Evolutionary conservation across 2,113 vertebrate species (phyloP).

Genomic region (Octodon degus): DNA sequence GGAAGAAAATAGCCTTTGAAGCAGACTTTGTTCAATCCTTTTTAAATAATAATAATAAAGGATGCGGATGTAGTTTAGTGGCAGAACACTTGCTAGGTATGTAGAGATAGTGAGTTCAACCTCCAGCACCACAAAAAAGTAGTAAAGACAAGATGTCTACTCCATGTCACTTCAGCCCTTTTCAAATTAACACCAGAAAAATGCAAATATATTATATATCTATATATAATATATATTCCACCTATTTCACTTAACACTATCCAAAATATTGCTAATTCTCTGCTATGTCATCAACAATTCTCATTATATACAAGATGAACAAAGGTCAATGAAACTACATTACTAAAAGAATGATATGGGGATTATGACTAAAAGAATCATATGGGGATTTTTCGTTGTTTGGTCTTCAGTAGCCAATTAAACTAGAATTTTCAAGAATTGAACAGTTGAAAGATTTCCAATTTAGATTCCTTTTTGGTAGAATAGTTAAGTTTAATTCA

Average conservation of each 20-base stretch:
- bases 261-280: constrained; percentile 36
- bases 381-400: neutral
- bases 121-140: neutral
- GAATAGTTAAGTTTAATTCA: constrained; percentile 54
- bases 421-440: constrained; percentile 63
- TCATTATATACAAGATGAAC: constrained; percentile 40
- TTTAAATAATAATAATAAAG: neutral
- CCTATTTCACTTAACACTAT: constrained; percentile 46
- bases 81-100: neutral
- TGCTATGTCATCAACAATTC: constrained; percentile 27
- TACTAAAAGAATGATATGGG: constrained; percentile 16
- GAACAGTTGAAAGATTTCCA: constrained; percentile 50
- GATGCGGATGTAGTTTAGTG: neutral
- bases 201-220: neutral
- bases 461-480: constrained; percentile 48
- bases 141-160: neutral
- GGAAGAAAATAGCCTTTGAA: constrained; percentile 7
- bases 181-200: constrained; percentile 55
- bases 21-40: constrained; percentile 1
- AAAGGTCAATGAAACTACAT: constrained; percentile 19
- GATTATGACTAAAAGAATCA: constrained; percentile 23
- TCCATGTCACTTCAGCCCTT: neutral
- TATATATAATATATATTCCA: neutral
- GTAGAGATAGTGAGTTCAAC: neutral
- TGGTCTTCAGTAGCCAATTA: constrained; percentile 38